These are phyloP conservation scores for Spodoptera littoralis DNA, from an alignment of 2,888 invertebrate species.

Conservation along the genomic window DNA sequence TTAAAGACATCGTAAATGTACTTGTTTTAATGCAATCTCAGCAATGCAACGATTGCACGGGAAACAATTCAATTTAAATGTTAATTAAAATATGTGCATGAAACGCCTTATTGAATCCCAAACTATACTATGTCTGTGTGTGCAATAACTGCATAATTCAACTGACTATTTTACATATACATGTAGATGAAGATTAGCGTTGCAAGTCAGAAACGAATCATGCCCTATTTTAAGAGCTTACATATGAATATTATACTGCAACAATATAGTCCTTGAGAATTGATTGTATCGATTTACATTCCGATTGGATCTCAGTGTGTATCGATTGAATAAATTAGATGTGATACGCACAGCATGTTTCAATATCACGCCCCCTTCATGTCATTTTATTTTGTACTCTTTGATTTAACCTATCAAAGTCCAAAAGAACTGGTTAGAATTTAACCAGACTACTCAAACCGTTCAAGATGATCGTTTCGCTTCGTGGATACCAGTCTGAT, in stretches of 20 bases:
- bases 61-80: constrained; percentile 37
- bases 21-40: constrained; percentile 2
- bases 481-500: constrained; percentile 19
- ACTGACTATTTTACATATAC: constrained; percentile 25
- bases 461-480: too few relatives aligned
- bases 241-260: constrained; percentile 46
- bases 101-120: constrained; percentile 41
- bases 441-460: too few relatives aligned
- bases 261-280: constrained; percentile 53
- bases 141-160: constrained; percentile 40
- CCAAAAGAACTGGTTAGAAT: too few relatives aligned
- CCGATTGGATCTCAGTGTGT: constrained; percentile 45
- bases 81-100: constrained; percentile 46
- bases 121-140: constrained; percentile 21
- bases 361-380: constrained; percentile 24
- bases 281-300: constrained; percentile 57
- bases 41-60: constrained; percentile 1
- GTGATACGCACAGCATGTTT: constrained; percentile 17
- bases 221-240: constrained; percentile 48
- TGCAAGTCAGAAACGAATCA: constrained; percentile 32
- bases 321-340: constrained; percentile 50
- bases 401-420: constrained; percentile 9
- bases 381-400: constrained; percentile 30
- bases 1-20: background rate
- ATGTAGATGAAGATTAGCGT: constrained; percentile 14